These are phyloP conservation scores for Orussus abietinus DNA, from an alignment of 1,140 invertebrate genomes.

Conservation along the genomic window DNA sequence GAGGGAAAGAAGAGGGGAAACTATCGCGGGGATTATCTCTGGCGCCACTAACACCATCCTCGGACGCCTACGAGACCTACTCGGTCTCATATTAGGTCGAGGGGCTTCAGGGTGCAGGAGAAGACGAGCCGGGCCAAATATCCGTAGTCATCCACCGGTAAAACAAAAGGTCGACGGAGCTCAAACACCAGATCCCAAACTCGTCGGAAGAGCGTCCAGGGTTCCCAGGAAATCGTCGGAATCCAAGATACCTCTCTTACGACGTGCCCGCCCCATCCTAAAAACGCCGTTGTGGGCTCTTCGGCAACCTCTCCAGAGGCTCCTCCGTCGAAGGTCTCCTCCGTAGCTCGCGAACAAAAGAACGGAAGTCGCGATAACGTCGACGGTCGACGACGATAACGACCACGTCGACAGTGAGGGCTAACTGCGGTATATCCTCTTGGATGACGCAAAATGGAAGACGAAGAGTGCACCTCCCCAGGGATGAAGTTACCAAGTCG, in stretches of 20 bases:
- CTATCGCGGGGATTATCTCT: constrained; percentile 46
- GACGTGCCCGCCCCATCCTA: no score
- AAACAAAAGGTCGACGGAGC: constrained; percentile 28
- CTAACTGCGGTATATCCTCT: constrained; percentile 4
- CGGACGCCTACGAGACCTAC: constrained; percentile 23
- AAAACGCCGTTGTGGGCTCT: constrained; percentile 8
- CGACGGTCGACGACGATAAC: background rate
- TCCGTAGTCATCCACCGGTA: constrained; percentile 16
- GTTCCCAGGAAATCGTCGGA: no score
- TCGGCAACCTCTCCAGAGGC: no score
- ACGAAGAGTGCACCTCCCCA: constrained; percentile 29
- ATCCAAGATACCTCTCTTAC: no score
- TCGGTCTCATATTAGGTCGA: constrained; percentile 27
- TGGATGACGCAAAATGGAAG: no score
- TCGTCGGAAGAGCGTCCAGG: no score
- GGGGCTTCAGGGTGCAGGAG: constrained; percentile 12
- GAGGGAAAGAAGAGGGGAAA: constrained; percentile 37
- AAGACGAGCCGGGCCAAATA: constrained; percentile 13
- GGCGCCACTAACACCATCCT: constrained; percentile 44
- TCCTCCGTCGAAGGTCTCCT: no score
- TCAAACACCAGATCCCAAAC: no score
- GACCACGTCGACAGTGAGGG: background rate
- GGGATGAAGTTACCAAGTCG: constrained; percentile 49
- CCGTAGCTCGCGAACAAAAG: no score
- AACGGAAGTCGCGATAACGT: background rate